Base-by-base conservation (phyloP, 2,797 vertebrate species). In the Propithecus deckenii region DNA sequence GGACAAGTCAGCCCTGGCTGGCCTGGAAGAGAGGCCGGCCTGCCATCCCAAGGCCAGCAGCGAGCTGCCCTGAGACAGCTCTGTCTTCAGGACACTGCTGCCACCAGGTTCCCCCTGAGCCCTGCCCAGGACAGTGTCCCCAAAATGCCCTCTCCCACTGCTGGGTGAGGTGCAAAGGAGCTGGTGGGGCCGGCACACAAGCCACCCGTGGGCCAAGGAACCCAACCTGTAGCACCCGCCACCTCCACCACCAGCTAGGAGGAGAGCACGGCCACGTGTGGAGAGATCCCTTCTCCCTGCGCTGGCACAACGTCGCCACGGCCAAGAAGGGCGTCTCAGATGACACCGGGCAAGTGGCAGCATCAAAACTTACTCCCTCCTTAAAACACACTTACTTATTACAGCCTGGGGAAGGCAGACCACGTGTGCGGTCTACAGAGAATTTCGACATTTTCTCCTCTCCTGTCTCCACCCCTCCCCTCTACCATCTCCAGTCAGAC, bases 371-470 rank as follows among this genome's bases (percentile, higher is more conserved):
- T 8, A 25, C 7, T 61, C 96, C 38, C 1, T 0, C 67, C 96
- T 94, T 90, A 41, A 96, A 89, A 92, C 38, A 43, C 65, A 89
- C 71, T 22, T 7, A 85, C 86, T 88, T 85, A 72, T 89, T 89
- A 83, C 23, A 91, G 80, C 96, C 92, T 92, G 97, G 97, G 97
- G 97, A 97, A 97, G 95, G 97, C 65, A 97, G 97, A 95, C 85
- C 86, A 96, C 59, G 79, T 83, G 69, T 59, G 72, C 96, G 88
- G 83, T 97, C 95, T 75, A 86, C 93, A 86, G 28, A 97, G 61
- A 97, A 95, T 89, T 78, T 65, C 85, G 86, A 92, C 81, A 97
- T 96, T 52, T 46, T 15, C 75, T 86, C 55, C 38, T 52, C 32
- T 23, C 35, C 84, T 17, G 5, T 78, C 67, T 75, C 72, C 25